These are phyloP conservation scores for Drosophila nr. fundita DNA, from an alignment of 2,888 invertebrate genomes.

Conservation along the genomic window DNA sequence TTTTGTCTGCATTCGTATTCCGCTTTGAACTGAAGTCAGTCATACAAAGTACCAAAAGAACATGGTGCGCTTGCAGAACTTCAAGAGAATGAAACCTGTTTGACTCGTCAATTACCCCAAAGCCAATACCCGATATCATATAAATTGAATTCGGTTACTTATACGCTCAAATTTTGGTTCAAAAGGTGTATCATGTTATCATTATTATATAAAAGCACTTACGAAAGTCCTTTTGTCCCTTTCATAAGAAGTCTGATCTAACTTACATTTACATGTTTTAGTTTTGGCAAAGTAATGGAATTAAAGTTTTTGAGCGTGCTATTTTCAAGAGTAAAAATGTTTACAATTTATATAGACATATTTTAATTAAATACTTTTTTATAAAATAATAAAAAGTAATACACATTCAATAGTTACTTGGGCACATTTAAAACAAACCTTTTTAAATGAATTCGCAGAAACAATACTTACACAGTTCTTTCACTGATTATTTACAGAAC, in stretches of 20 bases:
- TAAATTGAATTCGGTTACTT: not conserved
- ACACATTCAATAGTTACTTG: not conserved
- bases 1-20: slow-evolving; percentile 65
- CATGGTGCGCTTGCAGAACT: slow-evolving; percentile 23
- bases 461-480: not conserved
- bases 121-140: not conserved
- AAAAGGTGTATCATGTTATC: not conserved
- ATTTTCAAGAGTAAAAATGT: not conserved
- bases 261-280: not conserved
- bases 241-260: not conserved
- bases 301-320: no score
- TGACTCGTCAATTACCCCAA: slow-evolving; percentile 52
- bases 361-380: not conserved
- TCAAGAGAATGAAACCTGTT: slow-evolving; percentile 4
- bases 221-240: no score
- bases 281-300: no score
- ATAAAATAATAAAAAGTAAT: not conserved
- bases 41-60: slow-evolving; percentile 3
- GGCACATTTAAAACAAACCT: no score
- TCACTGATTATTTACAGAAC: slow-evolving; percentile 86
- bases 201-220: not conserved
- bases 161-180: not conserved
- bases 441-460: not conserved
- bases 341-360: not conserved
- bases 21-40: slow-evolving; percentile 55